These are phyloP conservation scores for Agelas oroides DNA, from an alignment of 37 sponge, comb jelly and placozoan species.

Conservation along the genomic window DNA sequence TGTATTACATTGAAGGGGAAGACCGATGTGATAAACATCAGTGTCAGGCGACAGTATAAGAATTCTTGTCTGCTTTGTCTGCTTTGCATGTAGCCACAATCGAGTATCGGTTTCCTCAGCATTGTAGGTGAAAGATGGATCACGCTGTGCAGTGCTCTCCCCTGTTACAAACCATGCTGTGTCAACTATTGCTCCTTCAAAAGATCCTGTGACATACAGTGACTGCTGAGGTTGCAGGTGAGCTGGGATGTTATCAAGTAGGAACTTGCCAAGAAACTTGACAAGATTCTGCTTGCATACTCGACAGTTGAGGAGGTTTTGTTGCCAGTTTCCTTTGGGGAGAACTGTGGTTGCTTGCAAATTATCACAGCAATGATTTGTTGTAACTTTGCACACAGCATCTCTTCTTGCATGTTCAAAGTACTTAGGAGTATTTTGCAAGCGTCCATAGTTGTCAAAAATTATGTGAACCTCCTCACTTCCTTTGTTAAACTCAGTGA, in stretches of 20 bases:
- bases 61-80: background rate
- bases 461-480: slow-evolving; percentile 5
- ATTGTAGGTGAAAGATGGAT: slow-evolving; percentile 7
- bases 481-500: slow-evolving; percentile 5
- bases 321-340: too few species aligned
- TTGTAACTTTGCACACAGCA: too few species aligned
- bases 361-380: slow-evolving; percentile 21
- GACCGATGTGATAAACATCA: too few species aligned
- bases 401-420: slow-evolving; percentile 26
- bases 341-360: background rate
- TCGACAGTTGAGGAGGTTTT: slow-evolving; percentile 19
- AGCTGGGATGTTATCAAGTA: background rate
- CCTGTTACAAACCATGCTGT: slow-evolving; percentile 27
- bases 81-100: slow-evolving; percentile 5
- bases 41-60: slow-evolving; percentile 6
- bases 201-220: background rate
- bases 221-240: background rate
- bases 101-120: slow-evolving; percentile 15
- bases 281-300: background rate
- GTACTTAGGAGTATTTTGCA: slow-evolving; percentile 8
- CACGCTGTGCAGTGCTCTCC: background rate
- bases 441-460: slow-evolving; percentile 16
- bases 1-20: too few species aligned
- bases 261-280: too few species aligned
- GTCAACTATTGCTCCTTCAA: background rate